Percentiles rank a stretch among this genome's conserved stretches.
phyloP scores from a whole-genome alignment of 1,140 invertebrate genomes.

The Halyomorpha halys region DNA sequence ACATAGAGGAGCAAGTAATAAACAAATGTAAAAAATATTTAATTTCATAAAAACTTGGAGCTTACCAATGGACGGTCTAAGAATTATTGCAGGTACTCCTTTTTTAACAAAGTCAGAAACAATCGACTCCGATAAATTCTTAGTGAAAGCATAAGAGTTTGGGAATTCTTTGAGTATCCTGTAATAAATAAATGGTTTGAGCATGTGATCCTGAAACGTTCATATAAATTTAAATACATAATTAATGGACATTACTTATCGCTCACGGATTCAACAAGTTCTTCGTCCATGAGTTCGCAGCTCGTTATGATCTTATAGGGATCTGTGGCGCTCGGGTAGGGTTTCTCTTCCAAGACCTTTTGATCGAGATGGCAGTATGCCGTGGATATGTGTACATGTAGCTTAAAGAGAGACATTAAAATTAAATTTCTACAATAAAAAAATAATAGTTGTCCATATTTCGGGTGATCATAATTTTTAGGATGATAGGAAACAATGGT shows the following conservation, averaged over 20 bases:
- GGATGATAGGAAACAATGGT: no score
- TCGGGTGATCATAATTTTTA: no score
- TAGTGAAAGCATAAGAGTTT: constrained; percentile 88
- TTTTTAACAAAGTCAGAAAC: constrained; percentile 58
- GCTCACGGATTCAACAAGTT: constrained; percentile 60
- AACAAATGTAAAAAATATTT: neutral
- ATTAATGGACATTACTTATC: constrained; percentile 46
- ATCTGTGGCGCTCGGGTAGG: constrained; percentile 76
- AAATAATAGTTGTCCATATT: no score
- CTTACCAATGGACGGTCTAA: constrained; percentile 80
- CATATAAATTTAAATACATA: neutral
- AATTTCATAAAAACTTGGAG: constrained; percentile 16
- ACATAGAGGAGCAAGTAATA: no score
- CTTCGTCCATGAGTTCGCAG: constrained; percentile 76
- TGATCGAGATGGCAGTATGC: constrained; percentile 51
- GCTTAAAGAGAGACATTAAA: constrained; percentile 30
- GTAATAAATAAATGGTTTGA: constrained; percentile 31
- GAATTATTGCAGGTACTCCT: constrained; percentile 69
- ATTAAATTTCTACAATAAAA: neutral
- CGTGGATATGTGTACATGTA: constrained; percentile 51
- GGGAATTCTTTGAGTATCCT: constrained; percentile 70
- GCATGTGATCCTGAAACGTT: neutral
- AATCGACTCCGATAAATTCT: constrained; percentile 72
- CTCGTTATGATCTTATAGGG: constrained; percentile 81
- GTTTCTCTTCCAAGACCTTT: constrained; percentile 54